phyloP scores from a whole-genome alignment of 2,888 invertebrate genomes.

The Eristalis arbustorum region DNA sequence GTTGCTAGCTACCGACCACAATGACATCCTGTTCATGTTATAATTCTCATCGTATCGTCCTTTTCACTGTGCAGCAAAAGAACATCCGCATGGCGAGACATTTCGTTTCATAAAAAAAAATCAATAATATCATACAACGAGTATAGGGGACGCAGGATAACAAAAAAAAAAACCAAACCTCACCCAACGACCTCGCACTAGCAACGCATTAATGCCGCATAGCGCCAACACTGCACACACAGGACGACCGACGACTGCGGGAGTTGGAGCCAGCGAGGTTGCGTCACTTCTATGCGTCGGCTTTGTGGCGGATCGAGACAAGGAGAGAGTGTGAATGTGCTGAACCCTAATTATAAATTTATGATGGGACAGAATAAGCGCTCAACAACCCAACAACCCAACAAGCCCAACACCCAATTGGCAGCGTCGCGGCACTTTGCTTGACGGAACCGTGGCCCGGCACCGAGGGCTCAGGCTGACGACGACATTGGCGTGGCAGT shows the following conservation, averaged over 20 bases:
- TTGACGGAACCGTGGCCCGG: background rate
- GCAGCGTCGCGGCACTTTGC: background rate
- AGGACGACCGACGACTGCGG: conserved; percentile 11
- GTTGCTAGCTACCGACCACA: background rate
- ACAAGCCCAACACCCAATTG: too few species aligned
- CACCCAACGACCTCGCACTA: conserved; percentile 12
- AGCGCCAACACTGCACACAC: conserved; percentile 36
- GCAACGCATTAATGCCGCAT: conserved; percentile 54
- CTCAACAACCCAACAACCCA: background rate
- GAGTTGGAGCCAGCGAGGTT: conserved; percentile 30
- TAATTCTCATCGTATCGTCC: background rate
- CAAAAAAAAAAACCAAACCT: background rate
- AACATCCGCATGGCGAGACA: conserved; percentile 54
- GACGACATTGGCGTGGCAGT: background rate
- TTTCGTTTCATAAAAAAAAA: conserved; percentile 28
- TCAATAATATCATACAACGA: conserved; percentile 30
- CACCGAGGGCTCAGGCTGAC: background rate
- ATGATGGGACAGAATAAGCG: conserved; percentile 1
- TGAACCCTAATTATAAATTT: conserved; percentile 39
- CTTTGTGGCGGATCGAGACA: background rate
- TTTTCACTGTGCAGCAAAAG: conserved; percentile 27
- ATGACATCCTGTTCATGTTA: background rate
- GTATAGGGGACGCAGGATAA: background rate
- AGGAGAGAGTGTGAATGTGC: background rate
- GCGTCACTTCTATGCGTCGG: conserved; percentile 50